A percentile compares a stretch with the other conserved stretches of the same genome.
Evolutionary conservation across 2,113 vertebrate genomes (phyloP).

Genomic region (Phyllopteryx taeniolatus): DNA sequence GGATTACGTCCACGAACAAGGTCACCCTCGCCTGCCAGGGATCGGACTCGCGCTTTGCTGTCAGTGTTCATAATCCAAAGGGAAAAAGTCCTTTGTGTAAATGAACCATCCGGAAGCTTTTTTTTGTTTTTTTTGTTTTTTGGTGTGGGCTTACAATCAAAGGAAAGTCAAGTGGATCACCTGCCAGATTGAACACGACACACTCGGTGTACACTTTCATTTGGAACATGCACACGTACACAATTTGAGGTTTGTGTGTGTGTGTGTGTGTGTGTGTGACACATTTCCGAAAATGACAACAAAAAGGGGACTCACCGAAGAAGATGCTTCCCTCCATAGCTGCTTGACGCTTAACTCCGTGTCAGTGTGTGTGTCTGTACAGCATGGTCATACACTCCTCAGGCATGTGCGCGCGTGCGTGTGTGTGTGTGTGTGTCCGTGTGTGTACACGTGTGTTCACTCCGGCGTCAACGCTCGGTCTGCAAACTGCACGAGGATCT

Average conservation of each 20-base stretch:
- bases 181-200: neutral
- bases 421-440: slow-evolving; percentile 40
- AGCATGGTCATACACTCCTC: slow-evolving; percentile 77
- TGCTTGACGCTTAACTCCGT: slow-evolving; percentile 80
- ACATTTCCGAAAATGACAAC: slow-evolving; percentile 10
- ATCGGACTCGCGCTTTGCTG: slow-evolving; percentile 1
- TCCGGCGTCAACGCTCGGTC: slow-evolving; percentile 63
- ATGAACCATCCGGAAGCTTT: slow-evolving; percentile 13
- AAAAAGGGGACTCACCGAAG: slow-evolving; percentile 89
- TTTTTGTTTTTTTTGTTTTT: neutral
- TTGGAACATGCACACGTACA: neutral
- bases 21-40: slow-evolving; percentile 22
- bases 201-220: neutral
- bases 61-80: slow-evolving; percentile 52
- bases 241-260: neutral
- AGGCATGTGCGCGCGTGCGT: slow-evolving; percentile 50
- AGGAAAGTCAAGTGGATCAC: neutral
- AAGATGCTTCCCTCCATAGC: slow-evolving; percentile 96
- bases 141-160: neutral
- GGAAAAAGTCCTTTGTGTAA: slow-evolving; percentile 39
- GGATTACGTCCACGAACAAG: slow-evolving; percentile 52
- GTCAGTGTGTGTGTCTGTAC: slow-evolving; percentile 64
- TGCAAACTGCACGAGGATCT: slow-evolving; percentile 58
- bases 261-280: neutral
- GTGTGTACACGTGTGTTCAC: slow-evolving; percentile 46